phyloP scores from a whole-genome alignment of 2,113 vertebrate species.

The Heteronetta atricapilla region DNA sequence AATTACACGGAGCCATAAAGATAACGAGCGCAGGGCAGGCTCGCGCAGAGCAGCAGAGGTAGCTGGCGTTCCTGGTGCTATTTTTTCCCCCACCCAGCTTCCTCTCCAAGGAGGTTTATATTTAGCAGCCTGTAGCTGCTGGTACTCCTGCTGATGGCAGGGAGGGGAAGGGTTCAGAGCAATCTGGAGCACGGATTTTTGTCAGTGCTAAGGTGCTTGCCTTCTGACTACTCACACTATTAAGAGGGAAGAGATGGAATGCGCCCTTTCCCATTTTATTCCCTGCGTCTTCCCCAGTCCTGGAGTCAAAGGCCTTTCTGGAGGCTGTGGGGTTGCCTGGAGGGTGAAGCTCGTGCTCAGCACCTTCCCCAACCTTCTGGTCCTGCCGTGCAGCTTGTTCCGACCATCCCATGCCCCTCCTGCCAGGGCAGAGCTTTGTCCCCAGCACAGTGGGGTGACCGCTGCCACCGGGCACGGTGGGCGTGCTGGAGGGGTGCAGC shows the following conservation, averaged over 20 bases:
- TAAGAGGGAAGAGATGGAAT: not conserved
- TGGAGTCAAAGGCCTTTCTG: not conserved
- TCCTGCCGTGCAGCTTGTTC: not conserved
- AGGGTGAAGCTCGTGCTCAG: not conserved
- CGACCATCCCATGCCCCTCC: not conserved
- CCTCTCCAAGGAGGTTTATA: not conserved
- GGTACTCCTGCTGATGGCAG: not conserved
- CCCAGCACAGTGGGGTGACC: not conserved
- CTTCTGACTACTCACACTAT: fast-evolving
- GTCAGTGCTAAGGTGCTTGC: not conserved
- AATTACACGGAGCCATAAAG: not conserved
- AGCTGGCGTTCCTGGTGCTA: not conserved
- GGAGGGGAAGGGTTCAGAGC: not conserved
- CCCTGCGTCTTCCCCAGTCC: not conserved
- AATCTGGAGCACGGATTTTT: not conserved
- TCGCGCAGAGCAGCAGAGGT: not conserved
- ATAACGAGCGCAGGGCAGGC: not conserved
- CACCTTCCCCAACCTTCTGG: not conserved
- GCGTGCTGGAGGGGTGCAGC: not conserved
- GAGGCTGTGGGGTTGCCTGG: fast-evolving
- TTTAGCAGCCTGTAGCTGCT: conserved; percentile 26
- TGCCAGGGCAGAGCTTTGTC: not conserved
- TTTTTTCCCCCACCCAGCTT: not conserved
- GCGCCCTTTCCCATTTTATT: fast-evolving
- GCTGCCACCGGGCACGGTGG: not conserved